A percentile compares a stretch with the other conserved stretches of the same genome.
phyloP scores from a whole-genome alignment of 1,140 invertebrate genomes.

The Drosophila rhopaloa region DNA sequence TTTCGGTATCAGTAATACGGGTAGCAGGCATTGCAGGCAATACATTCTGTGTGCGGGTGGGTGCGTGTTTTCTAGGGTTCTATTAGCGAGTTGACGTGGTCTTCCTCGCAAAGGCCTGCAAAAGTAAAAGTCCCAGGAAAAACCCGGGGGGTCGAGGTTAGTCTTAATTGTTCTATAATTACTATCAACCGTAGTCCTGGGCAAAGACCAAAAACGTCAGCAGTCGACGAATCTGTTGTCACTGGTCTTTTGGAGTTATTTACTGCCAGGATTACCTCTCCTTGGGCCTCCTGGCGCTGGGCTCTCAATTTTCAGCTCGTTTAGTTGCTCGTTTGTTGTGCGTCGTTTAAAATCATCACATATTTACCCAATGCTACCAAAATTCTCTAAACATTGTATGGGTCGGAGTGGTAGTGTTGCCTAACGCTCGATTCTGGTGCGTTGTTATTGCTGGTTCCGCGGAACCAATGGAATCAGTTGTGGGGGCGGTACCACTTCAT shows the following conservation, averaged over 20 bases:
- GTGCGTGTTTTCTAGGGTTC: constrained; percentile 17
- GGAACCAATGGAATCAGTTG: background rate
- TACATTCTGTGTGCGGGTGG: constrained; percentile 90
- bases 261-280: constrained; percentile 13
- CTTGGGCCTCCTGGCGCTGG: constrained; percentile 13
- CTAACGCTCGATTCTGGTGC: background rate
- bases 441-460: background rate
- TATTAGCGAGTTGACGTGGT: constrained; percentile 34
- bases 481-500: background rate
- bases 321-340: constrained; percentile 48
- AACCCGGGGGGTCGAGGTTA: constrained; percentile 10
- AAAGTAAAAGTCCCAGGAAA: background rate
- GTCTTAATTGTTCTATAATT: constrained; percentile 57
- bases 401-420: constrained; percentile 1
- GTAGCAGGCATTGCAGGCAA: constrained; percentile 99
- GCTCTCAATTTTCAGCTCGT: constrained; percentile 7
- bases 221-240: constrained; percentile 5
- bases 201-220: constrained; percentile 37
- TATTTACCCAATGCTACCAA: constrained; percentile 48
- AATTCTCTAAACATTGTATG: constrained; percentile 1
- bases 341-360: constrained; percentile 62
- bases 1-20: constrained; percentile 98
- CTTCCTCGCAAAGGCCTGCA: constrained; percentile 25
- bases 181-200: constrained; percentile 50
- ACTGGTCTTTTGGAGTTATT: background rate